Conservation (phyloP, 2,113 vertebrate genomes). For the Rhizomys pruinosus region DNA sequence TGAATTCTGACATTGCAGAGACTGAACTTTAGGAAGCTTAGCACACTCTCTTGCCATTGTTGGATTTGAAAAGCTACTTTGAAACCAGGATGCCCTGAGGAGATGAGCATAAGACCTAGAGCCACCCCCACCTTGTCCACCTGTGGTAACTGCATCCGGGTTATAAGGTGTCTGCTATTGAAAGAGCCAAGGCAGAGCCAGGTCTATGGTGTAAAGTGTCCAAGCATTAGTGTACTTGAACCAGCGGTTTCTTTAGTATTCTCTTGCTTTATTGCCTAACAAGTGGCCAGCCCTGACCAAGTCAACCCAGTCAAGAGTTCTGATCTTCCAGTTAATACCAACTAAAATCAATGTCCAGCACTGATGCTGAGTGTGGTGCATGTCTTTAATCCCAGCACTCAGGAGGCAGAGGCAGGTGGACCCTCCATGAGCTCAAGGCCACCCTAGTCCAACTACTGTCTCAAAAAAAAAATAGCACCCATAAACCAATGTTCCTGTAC, state of each 20-base stretch:
- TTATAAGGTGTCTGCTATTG: neutral
- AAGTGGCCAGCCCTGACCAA: neutral
- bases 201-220: neutral
- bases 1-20: slow-evolving; percentile 13
- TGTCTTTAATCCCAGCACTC: no score
- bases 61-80: neutral
- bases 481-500: neutral
- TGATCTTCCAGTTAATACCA: neutral
- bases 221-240: neutral
- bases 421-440: no score
- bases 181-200: neutral
- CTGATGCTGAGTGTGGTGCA: neutral
- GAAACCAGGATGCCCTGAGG: neutral
- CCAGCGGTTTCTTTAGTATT: neutral
- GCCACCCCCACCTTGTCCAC: neutral
- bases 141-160: neutral
- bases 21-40: neutral
- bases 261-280: neutral
- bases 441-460: no score
- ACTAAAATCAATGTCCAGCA: slow-evolving; percentile 3
- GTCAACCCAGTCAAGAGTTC: slow-evolving; percentile 1
- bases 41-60: neutral
- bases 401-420: no score
- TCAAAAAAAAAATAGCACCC: no score
- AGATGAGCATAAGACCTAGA: neutral